Base-by-base conservation (phyloP, 2,888 invertebrate species). In the Eilema caniola region DNA sequence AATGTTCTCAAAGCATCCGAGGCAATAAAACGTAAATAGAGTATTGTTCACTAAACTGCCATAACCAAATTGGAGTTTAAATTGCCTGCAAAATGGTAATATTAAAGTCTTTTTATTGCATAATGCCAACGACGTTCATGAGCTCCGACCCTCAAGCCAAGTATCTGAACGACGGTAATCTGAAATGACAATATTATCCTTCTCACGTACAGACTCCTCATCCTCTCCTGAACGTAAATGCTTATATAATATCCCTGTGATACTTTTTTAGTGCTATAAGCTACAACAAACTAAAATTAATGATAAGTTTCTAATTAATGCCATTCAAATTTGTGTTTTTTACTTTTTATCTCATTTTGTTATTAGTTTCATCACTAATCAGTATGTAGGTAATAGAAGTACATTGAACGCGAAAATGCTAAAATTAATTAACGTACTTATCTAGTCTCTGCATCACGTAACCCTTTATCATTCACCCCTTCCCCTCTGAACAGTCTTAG, bases 31-130 rank as follows among this genome's bases (percentile, higher is more conserved):
- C 63, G 66, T 72, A 76, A 78, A 78, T 63, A 47, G 66, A 62
- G 65, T 62, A 71, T 80, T 72, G 71, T 71, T 72, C 74, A 78
- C 63, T 62, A 75, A 80, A 82, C 77, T 83, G 75, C 75, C 78
- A 75, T 78, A 74, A 74, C 74, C 76, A 82, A 82, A 83, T 84
- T 82, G 78, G 82, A 81, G 77, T 82, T 83, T 78, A 84, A 83
- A 83, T 83, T 83, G 80, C 80, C 83, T 83, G 84, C 77, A 79
- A 83, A 83, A 84, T 84, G 79, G 77, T 73, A 78, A 82, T 84
- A 84, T 80, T 79, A 77, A 83, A 82, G 77, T 79, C 73, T 79
- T 83, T 84, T 83, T 83, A 84, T 84, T 82, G 77, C 79, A 77
- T 79, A 78, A 84, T 74, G 80, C 71, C 28, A 72, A 62, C 72